Evolutionary conservation across 2,113 vertebrate species (phyloP).

Genomic region (Hoplias malabaricus): DNA sequence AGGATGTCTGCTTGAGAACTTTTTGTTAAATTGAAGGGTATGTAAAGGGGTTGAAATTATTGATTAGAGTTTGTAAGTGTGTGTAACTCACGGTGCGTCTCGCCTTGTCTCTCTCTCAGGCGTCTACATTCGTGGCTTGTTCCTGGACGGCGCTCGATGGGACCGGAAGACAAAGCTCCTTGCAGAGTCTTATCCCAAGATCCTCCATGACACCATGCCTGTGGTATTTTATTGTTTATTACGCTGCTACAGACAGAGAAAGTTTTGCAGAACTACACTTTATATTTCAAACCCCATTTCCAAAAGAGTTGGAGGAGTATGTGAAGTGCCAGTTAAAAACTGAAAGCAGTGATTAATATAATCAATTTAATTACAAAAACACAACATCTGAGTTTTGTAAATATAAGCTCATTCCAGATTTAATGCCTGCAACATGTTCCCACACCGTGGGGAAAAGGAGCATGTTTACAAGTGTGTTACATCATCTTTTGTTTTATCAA

Average conservation of each 20-base stretch:
- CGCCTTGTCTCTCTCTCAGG: constrained; percentile 63
- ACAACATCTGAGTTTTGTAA: too few species aligned
- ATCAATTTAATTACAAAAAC: too few species aligned
- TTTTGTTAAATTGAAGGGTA: constrained; percentile 3
- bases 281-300: too few species aligned
- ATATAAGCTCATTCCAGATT: too few species aligned
- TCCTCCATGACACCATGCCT: constrained; percentile 84
- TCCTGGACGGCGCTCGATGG: constrained; percentile 88
- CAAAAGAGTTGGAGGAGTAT: too few species aligned
- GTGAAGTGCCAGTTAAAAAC: too few species aligned
- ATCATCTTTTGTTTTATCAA: too few species aligned
- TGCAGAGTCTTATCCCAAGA: constrained; percentile 84
- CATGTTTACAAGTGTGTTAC: too few species aligned
- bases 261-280: too few species aligned
- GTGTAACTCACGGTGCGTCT: background rate
- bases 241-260: background rate
- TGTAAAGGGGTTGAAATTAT: background rate
- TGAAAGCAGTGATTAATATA: too few species aligned
- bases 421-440: too few species aligned
- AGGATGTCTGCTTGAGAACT: background rate
- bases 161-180: constrained; percentile 79
- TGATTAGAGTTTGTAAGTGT: constrained; percentile 9
- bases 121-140: constrained; percentile 82
- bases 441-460: too few species aligned
- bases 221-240: constrained; percentile 70